A percentile compares a stretch with the other conserved stretches of the same genome.
Conservation (phyloP, 2,113 vertebrate genomes). For the Colossoma macropomum region DNA sequence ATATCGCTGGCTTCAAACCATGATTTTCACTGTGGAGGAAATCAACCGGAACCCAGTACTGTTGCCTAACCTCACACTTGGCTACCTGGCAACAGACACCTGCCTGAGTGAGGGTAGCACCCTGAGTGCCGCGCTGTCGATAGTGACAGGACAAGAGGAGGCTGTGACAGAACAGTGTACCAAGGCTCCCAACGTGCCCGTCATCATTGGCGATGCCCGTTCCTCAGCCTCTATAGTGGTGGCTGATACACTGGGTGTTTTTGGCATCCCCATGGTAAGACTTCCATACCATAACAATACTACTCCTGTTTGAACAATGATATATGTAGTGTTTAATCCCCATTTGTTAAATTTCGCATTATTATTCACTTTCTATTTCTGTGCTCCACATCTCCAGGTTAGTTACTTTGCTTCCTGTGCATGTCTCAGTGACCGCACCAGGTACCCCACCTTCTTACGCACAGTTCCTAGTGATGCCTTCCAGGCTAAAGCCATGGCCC, state of each 20-base stretch:
- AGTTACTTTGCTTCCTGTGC: constrained; percentile 61
- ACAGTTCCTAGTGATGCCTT: constrained; percentile 65
- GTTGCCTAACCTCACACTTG: constrained; percentile 59
- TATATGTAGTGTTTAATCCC: neutral
- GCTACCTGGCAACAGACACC: constrained; percentile 65
- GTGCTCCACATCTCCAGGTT: constrained; percentile 46
- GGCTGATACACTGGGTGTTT: constrained; percentile 63
- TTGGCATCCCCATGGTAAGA: constrained; percentile 68
- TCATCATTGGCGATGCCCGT: constrained; percentile 64
- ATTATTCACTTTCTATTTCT: neutral
- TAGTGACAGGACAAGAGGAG: constrained; percentile 58
- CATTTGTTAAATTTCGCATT: neutral
- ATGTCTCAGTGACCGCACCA: constrained; percentile 46
- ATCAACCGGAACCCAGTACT: constrained; percentile 55
- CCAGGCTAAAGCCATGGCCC: constrained; percentile 59
- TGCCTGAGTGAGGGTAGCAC: constrained; percentile 64
- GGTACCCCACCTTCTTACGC: constrained; percentile 61
- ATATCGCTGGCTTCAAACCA: constrained; percentile 64
- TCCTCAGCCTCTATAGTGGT: constrained; percentile 65
- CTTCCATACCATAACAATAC: neutral
- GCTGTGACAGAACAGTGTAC: constrained; percentile 42
- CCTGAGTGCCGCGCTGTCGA: constrained; percentile 59
- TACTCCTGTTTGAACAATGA: neutral
- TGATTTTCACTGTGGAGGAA: constrained; percentile 65
- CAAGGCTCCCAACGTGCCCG: constrained; percentile 45